A percentile compares a stretch with the other conserved stretches of the same genome.
Evolutionary conservation across 1,140 invertebrate species (phyloP).

Genomic region (Papilio aristodemus): DNA sequence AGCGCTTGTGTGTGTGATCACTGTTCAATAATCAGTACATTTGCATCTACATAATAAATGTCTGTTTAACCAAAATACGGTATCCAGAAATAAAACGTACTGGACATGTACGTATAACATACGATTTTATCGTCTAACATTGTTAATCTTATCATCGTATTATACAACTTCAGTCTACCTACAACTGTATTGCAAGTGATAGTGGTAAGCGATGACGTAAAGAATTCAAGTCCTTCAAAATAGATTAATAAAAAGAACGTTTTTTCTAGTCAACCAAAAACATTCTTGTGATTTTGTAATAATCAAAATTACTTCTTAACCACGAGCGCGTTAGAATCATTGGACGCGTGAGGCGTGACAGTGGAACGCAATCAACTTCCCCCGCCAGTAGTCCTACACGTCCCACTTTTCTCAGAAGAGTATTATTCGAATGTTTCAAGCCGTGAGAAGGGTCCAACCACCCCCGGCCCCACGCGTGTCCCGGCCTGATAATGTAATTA

Average conservation of each 20-base stretch:
- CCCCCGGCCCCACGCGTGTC: slow-evolving; percentile 62
- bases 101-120: no score
- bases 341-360: slow-evolving; percentile 60
- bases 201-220: no score
- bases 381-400: slow-evolving; percentile 51
- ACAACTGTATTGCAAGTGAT: no score
- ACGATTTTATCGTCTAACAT: no score
- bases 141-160: no score
- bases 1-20: slow-evolving; percentile 40
- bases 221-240: no score
- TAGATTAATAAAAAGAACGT: no score
- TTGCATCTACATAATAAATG: background rate
- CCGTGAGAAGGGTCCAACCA: slow-evolving; percentile 73
- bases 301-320: slow-evolving; percentile 14
- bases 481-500: slow-evolving; percentile 78
- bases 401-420: slow-evolving; percentile 76
- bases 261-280: no score
- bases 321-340: slow-evolving; percentile 29
- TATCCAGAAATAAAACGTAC: no score
- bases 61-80: background rate
- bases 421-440: slow-evolving; percentile 79
- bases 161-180: no score
- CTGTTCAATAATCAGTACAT: no score
- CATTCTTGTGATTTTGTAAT: background rate
- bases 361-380: slow-evolving; percentile 74